Evolutionary conservation across 64 coral and sea anemone genomes (phyloP), one percentile per base, ranked within the genome.

Genomic region (Trachythela sp.): DNA sequence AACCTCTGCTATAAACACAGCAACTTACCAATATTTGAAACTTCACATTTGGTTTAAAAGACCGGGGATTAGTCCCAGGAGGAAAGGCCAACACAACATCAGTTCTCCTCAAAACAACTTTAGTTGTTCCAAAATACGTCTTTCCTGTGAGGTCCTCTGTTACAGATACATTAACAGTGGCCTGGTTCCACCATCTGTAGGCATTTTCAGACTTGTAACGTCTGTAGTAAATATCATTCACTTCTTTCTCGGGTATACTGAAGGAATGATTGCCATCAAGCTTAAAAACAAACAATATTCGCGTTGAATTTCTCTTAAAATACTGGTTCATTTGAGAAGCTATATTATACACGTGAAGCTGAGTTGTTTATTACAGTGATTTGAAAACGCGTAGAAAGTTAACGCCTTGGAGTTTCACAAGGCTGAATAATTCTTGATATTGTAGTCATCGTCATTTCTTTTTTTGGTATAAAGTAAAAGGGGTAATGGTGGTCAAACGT

Each of bases 81-180:
- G 88, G 88, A 27, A 86, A 94, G 36, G 75, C 22, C 10, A 90
- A 38, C 75, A 87, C 90, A 0, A 94, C 92, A 60, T 94, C 85
- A 17, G 84, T 88, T 33, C 56, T 8, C 13, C 22, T 83, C 29
- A 94, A 87, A 31, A 39, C 40, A 31, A 94, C 39, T 27, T 32
- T 58, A 24, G 64, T 24, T 40, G 56, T 71, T 2, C 88, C 85
- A 17, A 60, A 80, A 11, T 83, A 83, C 22, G 29, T 39, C 35
- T 90, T 89, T 18, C 48, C 84, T 6, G 92, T 94, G 26, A 94
- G 88, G 29, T 90, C 88, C 22, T 94, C 92, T 2, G 48, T 41
- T 17, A 94, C 84, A 20, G 92, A 90, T 13, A 88, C 92, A 87
- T 94, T 94, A 17, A 94, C 40, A 7, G 15, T 14, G 8, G 90